Base-by-base conservation (phyloP, 2,888 invertebrate species). In the Hyalella azteca region DNA sequence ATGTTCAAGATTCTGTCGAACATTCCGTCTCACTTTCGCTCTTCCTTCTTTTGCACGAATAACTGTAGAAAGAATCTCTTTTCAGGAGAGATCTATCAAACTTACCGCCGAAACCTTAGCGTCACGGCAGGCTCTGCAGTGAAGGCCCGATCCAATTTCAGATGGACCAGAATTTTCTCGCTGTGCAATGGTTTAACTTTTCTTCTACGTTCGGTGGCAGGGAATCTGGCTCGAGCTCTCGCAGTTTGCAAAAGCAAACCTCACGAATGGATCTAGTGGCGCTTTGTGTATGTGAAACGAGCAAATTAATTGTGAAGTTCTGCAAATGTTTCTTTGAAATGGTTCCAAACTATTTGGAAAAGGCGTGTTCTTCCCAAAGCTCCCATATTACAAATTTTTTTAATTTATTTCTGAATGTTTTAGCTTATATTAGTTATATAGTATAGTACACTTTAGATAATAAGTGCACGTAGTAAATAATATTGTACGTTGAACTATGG, bases 61-160 rank as follows among this genome's bases (percentile, higher is more conserved):
- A 36, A 66, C 36, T 2, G 66, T 36, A 36, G 36, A 13, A 66
- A 66, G 36, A 36, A 32, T 36, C 66, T 36, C 32, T 66, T 66
- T 36, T 66, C 32, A 36, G n/a, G 36, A 19, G 36, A 22, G 66
- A 66, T 66, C 66, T 66, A 66, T 66, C 66, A 66, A 66, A 66
- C 5, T 66, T 66, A 36, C 66, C 66, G 19, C 66, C 66, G 66
- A 66, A 66, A 66, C 66, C 66, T 66, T 66, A 66, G 66, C 36
- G 36, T 36, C 19, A 36, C 36, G 66, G 36, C 66, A 66, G 36
- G 29, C 32, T 66, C 66, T 36, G 22, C 66, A 36, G 7, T 36
- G 66, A 66, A 66, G 36, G 66, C 32, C 29, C 29, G 66, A 66
- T 66, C 66, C 66, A 66, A 66, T 66, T 66, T 36, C 66, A 66